These are phyloP conservation scores for Andinoacara biseriatus DNA, from an alignment of 2,113 vertebrate species.

Conservation along the genomic window DNA sequence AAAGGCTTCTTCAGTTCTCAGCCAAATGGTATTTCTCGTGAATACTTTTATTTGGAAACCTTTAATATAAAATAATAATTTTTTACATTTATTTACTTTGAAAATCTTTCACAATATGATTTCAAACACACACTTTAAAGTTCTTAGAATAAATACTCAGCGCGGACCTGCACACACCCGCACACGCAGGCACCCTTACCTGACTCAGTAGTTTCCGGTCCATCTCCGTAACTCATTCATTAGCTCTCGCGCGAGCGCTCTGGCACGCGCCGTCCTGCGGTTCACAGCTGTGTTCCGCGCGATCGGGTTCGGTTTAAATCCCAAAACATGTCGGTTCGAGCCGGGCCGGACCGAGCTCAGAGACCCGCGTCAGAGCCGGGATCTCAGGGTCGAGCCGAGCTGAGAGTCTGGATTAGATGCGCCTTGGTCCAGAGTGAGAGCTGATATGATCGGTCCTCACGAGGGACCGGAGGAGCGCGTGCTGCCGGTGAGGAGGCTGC, in stretches of 20 bases:
- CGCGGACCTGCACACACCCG: not conserved
- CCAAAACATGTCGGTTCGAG: conserved; percentile 1
- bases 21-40: too few species aligned
- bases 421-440: not conserved
- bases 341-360: not conserved
- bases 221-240: conserved; percentile 31
- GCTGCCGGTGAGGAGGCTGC: conserved; percentile 20
- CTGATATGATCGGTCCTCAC: not conserved
- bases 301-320: not conserved
- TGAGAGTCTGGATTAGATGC: not conserved
- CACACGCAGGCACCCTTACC: conserved; percentile 12
- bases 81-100: not conserved
- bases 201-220: conserved; percentile 41
- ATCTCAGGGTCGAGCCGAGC: not conserved
- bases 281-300: not conserved
- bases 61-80: not conserved
- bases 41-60: not conserved
- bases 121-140: not conserved
- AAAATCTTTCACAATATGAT: not conserved
- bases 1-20: too few species aligned
- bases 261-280: not conserved
- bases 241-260: not conserved
- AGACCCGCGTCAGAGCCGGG: not conserved
- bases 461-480: conserved; percentile 12
- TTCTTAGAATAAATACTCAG: not conserved